Base-by-base conservation (phyloP, 2,888 invertebrate genomes). In the Hipparchia sbordonii region DNA sequence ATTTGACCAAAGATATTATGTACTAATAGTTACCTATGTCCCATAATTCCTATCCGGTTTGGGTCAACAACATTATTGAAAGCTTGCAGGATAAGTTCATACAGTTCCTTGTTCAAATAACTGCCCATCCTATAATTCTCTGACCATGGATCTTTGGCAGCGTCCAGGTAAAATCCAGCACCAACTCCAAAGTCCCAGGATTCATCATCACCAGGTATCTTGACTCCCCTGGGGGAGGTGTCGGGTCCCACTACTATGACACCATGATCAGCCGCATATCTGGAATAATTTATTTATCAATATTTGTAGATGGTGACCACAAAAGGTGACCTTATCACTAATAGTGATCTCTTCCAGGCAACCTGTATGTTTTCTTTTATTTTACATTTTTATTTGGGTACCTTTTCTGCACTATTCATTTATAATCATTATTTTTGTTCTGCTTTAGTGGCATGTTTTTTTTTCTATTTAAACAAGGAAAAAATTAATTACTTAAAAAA, bases 91-190 rank as follows among this genome's bases (percentile, higher is more conserved):
- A 99, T 94, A 66, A 98, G 80, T 57, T 95, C 94, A 74, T 97
- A 96, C 63, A 99, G 91, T 90, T 99, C 99, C 72, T 95, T 95
- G 7, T 97, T 98, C n/a, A 99, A 92, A 82, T 99, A 99, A 76
- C 97, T 97, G 83, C 96, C 99, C 99, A 99, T 99, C 81, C 96
- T 95, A 86, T 99, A 99, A 92, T 99, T 96, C 51, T 95, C 96
- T 54, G 96, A 96, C 99, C 99, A 99, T 23, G 98, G 98, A n/a
- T 96, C 96, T 80, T 96, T 95, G 0, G 96, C 96, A 6, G 99
- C 98, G 93, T 99, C 97, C 1, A 99, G 94, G 88, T 99, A 99
- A 89, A 99, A 99, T 0, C 99, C 98, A 76, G 99, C 99, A 6
- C 97, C 97, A 9, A 96, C 96, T 48, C 99, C 99, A 91, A 99